Evolutionary conservation across 2,888 invertebrate species (phyloP), one percentile per base, ranked within the genome.

Genomic region (Tetropium fuscum): DNA sequence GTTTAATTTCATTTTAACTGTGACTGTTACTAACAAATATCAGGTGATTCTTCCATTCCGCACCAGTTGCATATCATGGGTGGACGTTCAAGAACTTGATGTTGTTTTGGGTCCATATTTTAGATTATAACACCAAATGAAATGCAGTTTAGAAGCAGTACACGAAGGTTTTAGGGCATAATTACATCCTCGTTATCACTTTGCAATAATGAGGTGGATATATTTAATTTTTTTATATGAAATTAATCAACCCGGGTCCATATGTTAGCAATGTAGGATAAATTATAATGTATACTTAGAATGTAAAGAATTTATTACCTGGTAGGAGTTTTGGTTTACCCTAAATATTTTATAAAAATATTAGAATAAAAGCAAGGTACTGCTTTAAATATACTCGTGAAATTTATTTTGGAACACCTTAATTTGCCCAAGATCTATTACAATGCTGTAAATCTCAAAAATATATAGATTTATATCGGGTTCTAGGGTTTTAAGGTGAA

Each of bases 301-400:
- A n/a, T 49, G 38, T 49, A 49, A 15, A 44, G n/a, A 41, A 41
- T 41, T 27, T 32, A 53, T 19, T 43, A 25, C 11, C 18, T 41
- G 20, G 4, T 41, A 41, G 15, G 19, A 3, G n/a, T 41, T 25
- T 27, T 40, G 11, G 19, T 53, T 20, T 25, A 34, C 7, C 30
- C 22, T 51, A 11, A 25, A 18, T 40, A 20, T 49, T 45, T 57
- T 40, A 27, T 53, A 34, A 27, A 20, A 41, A 20, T 3, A 53
- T 41, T n/a, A 36, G 22, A 22, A 11, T 19, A 47, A 66, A 62
- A 67, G 71, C 70, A 68, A 71, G 71, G 71, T 71, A 66, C 55
- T 72, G 73, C 74, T 74, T 72, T 71, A 74, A 73, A 66, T 62
- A 38, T 49, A 49, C n/a, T n/a, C n/a, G n/a, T n/a, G n/a, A n/a